Conservation (phyloP, 2,113 vertebrate genomes). For the Aramus guarauna region DNA sequence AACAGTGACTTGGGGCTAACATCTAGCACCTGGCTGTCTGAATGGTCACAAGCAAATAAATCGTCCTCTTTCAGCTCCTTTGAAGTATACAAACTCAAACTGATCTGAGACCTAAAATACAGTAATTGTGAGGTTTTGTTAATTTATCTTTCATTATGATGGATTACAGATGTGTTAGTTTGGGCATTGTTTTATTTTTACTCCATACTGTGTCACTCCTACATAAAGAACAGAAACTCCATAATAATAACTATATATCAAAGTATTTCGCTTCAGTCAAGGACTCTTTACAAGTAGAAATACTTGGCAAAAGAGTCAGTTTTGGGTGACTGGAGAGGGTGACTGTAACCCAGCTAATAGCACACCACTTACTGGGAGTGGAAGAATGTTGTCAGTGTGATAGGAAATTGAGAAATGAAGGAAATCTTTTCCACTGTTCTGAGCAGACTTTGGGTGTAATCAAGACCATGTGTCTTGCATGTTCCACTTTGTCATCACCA, state of each 20-base stretch:
- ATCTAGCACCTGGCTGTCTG: neutral
- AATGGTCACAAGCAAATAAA: neutral
- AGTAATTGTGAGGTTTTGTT: neutral
- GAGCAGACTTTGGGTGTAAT: neutral
- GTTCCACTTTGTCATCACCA: neutral
- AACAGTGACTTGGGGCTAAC: neutral
- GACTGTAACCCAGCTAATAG: neutral
- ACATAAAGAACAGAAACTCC: neutral
- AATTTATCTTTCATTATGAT: neutral
- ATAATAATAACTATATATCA: neutral
- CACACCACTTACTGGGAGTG: neutral
- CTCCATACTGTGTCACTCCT: neutral
- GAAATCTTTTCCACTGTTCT: neutral
- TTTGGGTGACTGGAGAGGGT: neutral
- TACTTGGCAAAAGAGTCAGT: neutral
- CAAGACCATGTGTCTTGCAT: neutral
- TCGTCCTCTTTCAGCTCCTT: neutral
- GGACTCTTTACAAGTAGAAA: neutral
- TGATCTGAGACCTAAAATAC: neutral
- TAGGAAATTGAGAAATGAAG: conserved; percentile 9
- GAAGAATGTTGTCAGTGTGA: neutral
- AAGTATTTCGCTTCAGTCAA: neutral
- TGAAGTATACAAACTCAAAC: neutral
- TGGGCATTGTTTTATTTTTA: neutral
- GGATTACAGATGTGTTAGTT: neutral